Evolutionary conservation across 2,888 invertebrate genomes (phyloP).

Genomic region (Andrena dorsata): DNA sequence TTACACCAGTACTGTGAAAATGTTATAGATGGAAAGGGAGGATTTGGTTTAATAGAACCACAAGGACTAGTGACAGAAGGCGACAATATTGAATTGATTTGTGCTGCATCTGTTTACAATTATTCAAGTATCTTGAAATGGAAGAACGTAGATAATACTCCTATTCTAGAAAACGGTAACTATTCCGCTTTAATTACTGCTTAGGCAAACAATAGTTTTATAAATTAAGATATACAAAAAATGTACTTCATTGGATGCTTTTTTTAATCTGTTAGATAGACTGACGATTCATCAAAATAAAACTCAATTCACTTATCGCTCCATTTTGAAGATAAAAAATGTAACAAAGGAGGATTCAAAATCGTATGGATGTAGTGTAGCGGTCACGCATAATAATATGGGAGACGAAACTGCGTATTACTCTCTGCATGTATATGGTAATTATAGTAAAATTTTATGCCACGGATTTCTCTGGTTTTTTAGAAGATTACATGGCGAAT

Average conservation of each 20-base stretch:
- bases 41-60: slow-evolving; percentile 83
- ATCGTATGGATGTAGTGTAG: slow-evolving; percentile 77
- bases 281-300: slow-evolving; percentile 53
- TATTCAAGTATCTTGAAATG: slow-evolving; percentile 86
- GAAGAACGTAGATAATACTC: slow-evolving; percentile 78
- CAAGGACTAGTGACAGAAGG: slow-evolving; percentile 84
- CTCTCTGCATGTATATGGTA: slow-evolving; percentile 83
- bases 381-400: slow-evolving; percentile 46
- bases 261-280: slow-evolving; percentile 66
- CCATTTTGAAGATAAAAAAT: slow-evolving; percentile 80
- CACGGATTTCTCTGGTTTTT: neutral
- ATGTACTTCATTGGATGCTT: neutral
- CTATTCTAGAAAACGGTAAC: slow-evolving; percentile 71
- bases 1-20: neutral
- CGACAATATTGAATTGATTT: slow-evolving; percentile 87
- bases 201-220: neutral
- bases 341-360: slow-evolving; percentile 77
- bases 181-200: slow-evolving; percentile 1
- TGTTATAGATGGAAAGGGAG: slow-evolving; percentile 84
- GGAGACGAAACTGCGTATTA: slow-evolving; percentile 66
- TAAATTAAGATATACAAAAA: neutral
- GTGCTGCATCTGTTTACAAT: slow-evolving; percentile 87
- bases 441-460: slow-evolving; percentile 25
- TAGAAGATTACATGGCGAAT: neutral
- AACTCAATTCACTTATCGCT: slow-evolving; percentile 82